Evolutionary conservation across 2,888 invertebrate species (phyloP), one percentile per base, ranked within the genome.

Genomic region (Cremastinae sp.): DNA sequence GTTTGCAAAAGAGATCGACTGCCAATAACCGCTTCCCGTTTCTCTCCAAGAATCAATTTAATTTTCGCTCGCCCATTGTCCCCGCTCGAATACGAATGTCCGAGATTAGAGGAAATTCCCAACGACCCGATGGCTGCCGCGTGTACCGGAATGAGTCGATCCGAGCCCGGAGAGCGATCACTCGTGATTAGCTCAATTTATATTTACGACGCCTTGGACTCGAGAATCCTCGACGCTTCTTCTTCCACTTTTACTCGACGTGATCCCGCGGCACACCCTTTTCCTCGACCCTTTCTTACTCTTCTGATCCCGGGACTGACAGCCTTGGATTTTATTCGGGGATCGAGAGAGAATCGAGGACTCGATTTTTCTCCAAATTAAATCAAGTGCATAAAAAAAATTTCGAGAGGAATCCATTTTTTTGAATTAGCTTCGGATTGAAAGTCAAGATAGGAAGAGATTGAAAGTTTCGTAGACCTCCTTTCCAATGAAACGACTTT

Each of bases 141-240:
- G 41, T 9, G 8, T n/a, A n/a, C 10, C 2, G 2, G 47, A 16
- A 16, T 47, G 16, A 16, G 9, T 16, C 14, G 2, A 3, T 54
- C 16, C 7, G 14, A 58, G 54, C n/a, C 51, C 41, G 59, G 51
- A 43, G 45, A 79, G 79, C 79, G 81, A 84, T 83, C 71, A 79
- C 77, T 84, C 81, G 79, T 80, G 78, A 84, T 85, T 85, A 85
- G 80, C 69, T 80, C 80, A 79, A 82, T 83, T 84, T 80, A 78
- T 83, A 82, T 85, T 84, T 82, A 84, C 83, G 77, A 74, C 56
- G 70, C 69, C 58, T 59, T 12, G 47, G 73, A 49, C 54, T 20
- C 16, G 28, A 18, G 49, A 76, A 73, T 70, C 65, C 65, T 61
- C 41, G 20, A 65, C 70, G 62, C 68, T 69, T 45, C 68, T 74